Percentiles rank a stretch among this genome's conserved stretches.
These are phyloP conservation scores for Hyaena hyaena DNA, from an alignment of 2,113 vertebrate genomes.

Conservation along the genomic window DNA sequence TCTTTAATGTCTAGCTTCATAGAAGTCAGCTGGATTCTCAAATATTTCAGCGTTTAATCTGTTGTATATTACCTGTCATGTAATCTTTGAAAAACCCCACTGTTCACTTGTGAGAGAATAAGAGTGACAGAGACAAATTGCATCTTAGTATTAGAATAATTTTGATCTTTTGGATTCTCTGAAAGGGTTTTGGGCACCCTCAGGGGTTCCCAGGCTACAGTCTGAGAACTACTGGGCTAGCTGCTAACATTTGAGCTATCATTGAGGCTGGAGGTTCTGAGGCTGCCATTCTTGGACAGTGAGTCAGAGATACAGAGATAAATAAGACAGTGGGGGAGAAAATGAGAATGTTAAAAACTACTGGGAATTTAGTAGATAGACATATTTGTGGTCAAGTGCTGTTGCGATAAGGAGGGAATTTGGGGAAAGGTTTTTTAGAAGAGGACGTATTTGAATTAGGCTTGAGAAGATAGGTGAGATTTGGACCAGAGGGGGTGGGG, in stretches of 20 bases:
- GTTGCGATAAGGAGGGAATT: not conserved
- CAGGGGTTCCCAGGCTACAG: not conserved
- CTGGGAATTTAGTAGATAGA: not conserved
- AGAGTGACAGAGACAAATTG: not conserved
- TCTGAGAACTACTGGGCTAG: not conserved
- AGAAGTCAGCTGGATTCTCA: not conserved
- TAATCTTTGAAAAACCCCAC: not conserved
- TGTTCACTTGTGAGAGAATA: not conserved
- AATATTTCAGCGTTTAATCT: not conserved
- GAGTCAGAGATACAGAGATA: not conserved
- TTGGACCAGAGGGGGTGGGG: not conserved
- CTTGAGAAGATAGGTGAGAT: constrained; percentile 24
- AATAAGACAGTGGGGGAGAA: not conserved
- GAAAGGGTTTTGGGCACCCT: not conserved
- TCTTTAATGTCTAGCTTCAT: not conserved
- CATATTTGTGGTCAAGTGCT: not conserved
- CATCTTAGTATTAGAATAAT: not conserved
- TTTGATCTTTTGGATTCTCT: not conserved
- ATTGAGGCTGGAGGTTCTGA: not conserved
- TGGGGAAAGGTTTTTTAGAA: not conserved
- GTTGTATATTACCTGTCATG: not conserved
- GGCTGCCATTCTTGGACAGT: not conserved
- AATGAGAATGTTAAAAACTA: not conserved
- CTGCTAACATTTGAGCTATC: not conserved
- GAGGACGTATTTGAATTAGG: constrained; percentile 30